Evolutionary conservation across 2,888 invertebrate species (phyloP), one percentile per base, ranked within the genome.

Genomic region (Sepiola atlantica): DNA sequence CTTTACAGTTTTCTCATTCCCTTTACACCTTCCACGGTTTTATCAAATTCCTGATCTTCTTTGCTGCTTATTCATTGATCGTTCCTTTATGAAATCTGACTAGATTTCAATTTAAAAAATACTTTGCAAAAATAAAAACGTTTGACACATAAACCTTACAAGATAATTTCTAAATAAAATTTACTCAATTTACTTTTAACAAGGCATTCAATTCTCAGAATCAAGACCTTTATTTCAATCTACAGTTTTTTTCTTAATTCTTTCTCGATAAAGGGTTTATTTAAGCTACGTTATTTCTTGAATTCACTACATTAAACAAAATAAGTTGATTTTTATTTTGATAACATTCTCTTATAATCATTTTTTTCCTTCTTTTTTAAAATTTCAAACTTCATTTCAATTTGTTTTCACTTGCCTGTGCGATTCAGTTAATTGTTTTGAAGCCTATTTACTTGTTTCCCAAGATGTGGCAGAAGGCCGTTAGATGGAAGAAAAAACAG

Each of bases 151-250:
- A 77, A 77, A 77, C 77, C 77, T 77, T 77, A 77, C 77, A 77
- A 77, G 77, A 77, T 77, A 77, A 77, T n/a, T 77, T 77, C 77
- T 77, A 77, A 77, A 77, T 77, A 77, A 77, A 77, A 77, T 45
- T 45, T 45, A 45, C 77, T 77, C 32, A 77, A 77, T 77, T 77
- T 77, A 77, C 77, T 77, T 77, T 32, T 14, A 77, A n/a, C 32
- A n/a, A 77, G 77, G n/a, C 77, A 77, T 77, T 77, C 77, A 77
- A 77, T n/a, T n/a, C 32, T 3, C n/a, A 32, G 77, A 77, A 77
- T 16, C 77, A 77, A 77, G 32, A n/a, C 77, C n/a, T 32, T 14
- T 18, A 77, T 77, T 77, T 32, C 77, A 32, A 77, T 77, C n/a
- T 16, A 4, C 3, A 32, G 8, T 77, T 77, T 77, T 77, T n/a